These are phyloP conservation scores for Conops quadrifasciatus DNA, from an alignment of 2,888 invertebrate species.

Conservation along the genomic window DNA sequence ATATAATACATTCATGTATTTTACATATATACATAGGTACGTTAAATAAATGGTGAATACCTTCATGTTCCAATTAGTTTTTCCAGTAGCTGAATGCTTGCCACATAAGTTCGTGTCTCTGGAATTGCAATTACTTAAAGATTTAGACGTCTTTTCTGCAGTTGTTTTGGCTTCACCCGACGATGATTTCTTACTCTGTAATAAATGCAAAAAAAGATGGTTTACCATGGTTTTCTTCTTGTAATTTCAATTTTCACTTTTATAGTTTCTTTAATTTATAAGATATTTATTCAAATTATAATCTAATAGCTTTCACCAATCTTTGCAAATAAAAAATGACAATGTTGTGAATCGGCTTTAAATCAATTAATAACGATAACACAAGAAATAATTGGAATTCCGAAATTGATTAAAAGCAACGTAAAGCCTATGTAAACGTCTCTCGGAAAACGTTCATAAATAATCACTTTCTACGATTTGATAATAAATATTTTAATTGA, in stretches of 20 bases:
- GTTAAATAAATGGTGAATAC: too few relatives aligned
- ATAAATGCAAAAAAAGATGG: constrained; percentile 3
- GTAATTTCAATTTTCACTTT: not conserved
- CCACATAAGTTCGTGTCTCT: constrained; percentile 55
- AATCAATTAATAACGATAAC: too few relatives aligned
- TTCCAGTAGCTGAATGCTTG: constrained; percentile 57
- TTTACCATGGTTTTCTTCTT: not conserved
- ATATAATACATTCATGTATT: too few relatives aligned
- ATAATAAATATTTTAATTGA: too few relatives aligned
- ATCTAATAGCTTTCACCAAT: not conserved
- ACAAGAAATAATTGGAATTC: too few relatives aligned
- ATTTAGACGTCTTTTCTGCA: constrained; percentile 51
- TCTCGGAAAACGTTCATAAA: too few relatives aligned
- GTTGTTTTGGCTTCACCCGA: constrained; percentile 45
- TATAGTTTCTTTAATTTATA: not conserved
- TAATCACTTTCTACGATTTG: too few relatives aligned
- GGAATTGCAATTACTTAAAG: constrained; percentile 46
- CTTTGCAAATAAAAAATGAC: too few relatives aligned
- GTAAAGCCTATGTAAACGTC: too few relatives aligned
- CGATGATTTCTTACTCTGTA: constrained; percentile 46
- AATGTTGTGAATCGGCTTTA: too few relatives aligned
- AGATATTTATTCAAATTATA: not conserved
- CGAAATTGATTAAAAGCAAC: not conserved
- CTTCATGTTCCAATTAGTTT: constrained; percentile 63
- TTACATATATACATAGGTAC: too few relatives aligned